These are phyloP conservation scores for Xiphorhynchus erythropygius DNA, from an alignment of 2,797 vertebrate species.

Conservation along the genomic window DNA sequence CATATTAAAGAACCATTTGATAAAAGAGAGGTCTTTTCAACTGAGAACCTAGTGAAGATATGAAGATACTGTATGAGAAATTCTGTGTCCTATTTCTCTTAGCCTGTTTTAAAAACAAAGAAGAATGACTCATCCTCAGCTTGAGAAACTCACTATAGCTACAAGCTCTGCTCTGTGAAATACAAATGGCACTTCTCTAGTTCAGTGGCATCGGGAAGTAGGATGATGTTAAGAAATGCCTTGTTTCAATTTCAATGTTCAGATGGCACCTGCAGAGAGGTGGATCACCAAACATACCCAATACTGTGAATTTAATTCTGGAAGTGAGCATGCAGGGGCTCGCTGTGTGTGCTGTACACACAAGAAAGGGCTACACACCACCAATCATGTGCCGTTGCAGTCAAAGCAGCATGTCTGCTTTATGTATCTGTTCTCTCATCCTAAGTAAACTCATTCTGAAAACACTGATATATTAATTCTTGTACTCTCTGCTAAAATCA, in stretches of 20 bases:
- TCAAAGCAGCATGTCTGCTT: neutral
- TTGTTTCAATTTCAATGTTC: neutral
- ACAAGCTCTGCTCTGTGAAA: neutral
- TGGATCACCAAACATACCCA: neutral
- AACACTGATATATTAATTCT: neutral
- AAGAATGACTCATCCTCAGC: neutral
- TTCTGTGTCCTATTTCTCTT: neutral
- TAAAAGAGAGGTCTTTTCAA: neutral
- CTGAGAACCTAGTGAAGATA: neutral
- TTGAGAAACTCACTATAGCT: neutral
- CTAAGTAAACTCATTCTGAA: neutral
- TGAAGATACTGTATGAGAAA: neutral
- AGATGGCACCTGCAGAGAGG: neutral
- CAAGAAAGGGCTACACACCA: neutral
- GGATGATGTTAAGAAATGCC: neutral
- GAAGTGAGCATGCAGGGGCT: neutral
- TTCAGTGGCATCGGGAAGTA: neutral
- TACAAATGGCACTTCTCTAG: neutral
- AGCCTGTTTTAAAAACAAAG: neutral
- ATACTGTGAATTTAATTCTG: neutral
- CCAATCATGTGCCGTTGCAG: neutral
- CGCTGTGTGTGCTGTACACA: neutral
- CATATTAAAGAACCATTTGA: neutral
- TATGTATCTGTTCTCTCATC: neutral
- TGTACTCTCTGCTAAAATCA: neutral